Base-by-base conservation (phyloP, 2,888 invertebrate species). In the Smittia aterrima region DNA sequence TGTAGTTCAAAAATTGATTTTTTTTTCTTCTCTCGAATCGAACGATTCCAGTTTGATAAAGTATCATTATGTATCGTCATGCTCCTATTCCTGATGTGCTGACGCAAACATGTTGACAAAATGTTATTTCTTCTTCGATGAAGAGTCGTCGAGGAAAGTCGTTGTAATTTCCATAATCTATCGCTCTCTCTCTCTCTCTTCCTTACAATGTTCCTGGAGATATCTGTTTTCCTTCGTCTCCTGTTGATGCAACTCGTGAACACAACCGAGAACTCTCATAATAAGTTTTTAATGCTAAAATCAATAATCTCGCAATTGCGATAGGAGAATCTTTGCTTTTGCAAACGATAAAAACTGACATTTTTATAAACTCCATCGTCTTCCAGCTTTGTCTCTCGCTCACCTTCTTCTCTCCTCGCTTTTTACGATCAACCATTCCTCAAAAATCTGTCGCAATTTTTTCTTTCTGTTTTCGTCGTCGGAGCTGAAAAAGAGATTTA, bases 231-330 rank as follows among this genome's bases (percentile, higher is more conserved):
- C 25, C 64, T 6, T 64, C 64, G 1, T 64, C 64, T 64, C 64
- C 64, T 64, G 64, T 64, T 64, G 64, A 64, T 64, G 25, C 64
- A 64, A n/a, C 20, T 22, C 27, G 25, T 27, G 27, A 64, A 22
- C 25, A 64, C 64, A 18, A 22, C 7, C 58, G 27, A 58, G 58
- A 22, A 22, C 13, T 20, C 58, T 18, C 58, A 7, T 64, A 64
- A 64, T 66, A 66, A 66, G 53, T 53, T 53, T 54, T 70, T 70
- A 70, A 70, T 70, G 70, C 41, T 22, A 70, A 70, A 70, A 70
- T 70, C 70, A 70, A 70, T 70, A 70, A 70, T 70, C 54, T 41
- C 16, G 53, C 20, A 70, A 24, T 27, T 58, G 58, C 58, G 22
- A 27, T 24, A 27, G 18, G 64, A 58, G 13, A 27, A 27, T 64